Conservation (phyloP, 1,140 invertebrate genomes). For the Whitmania pigra region DNA sequence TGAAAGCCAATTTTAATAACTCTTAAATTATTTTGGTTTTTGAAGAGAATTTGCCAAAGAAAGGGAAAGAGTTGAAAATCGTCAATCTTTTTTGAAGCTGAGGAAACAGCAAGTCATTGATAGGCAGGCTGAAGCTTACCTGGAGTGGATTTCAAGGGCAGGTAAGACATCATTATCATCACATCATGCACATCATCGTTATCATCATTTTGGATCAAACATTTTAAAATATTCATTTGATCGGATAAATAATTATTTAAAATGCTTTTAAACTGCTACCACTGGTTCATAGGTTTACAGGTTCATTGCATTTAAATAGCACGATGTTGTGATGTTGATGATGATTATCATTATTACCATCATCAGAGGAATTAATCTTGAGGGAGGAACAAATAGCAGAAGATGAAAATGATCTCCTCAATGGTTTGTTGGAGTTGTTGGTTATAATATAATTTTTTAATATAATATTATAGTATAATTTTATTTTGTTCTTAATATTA, state of each 20-base stretch:
- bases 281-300: too few relatives aligned
- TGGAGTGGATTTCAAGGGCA: constrained; percentile 99
- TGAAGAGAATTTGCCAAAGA: constrained; percentile 99
- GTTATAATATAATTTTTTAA: too few relatives aligned
- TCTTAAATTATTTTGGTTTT: too few relatives aligned
- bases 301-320: constrained; percentile 50
- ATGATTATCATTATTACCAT: not conserved
- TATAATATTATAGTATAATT: too few relatives aligned
- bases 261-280: constrained; percentile 95
- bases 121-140: constrained; percentile 95
- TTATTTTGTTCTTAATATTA: too few relatives aligned
- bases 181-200: not conserved
- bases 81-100: constrained; percentile 97
- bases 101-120: constrained; percentile 96
- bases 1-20: too few relatives aligned
- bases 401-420: constrained; percentile 98
- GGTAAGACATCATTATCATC: constrained; percentile 51
- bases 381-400: constrained; percentile 98
- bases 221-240: constrained; percentile 82
- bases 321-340: constrained; percentile 40
- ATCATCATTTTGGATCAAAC: constrained; percentile 13
- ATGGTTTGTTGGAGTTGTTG: constrained; percentile 54
- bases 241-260: constrained; percentile 96
- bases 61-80: constrained; percentile 99
- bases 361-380: constrained; percentile 96